Percentiles rank a stretch among this genome's conserved stretches.
Conservation (phyloP, 1,140 invertebrate species). For the Zaprionus inermis region DNA sequence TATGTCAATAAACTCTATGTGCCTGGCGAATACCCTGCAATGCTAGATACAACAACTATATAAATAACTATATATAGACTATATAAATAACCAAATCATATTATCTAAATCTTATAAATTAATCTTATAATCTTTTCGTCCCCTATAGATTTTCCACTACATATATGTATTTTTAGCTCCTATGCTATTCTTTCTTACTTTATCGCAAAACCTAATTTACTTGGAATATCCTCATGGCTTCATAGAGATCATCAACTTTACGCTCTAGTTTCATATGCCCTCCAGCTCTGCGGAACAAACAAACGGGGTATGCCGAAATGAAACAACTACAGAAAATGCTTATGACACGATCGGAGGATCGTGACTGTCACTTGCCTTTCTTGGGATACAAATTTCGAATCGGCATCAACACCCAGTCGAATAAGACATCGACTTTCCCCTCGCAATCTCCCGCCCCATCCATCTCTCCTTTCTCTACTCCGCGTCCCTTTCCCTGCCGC, state of each 20-base stretch:
- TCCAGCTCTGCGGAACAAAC: neutral
- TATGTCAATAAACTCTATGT: neutral
- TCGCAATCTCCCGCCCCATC: neutral
- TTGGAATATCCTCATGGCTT: too few species aligned
- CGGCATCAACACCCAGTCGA: conserved; percentile 38
- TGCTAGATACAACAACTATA: too few species aligned
- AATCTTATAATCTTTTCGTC: too few species aligned
- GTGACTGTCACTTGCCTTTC: conserved; percentile 52
- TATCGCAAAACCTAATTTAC: too few species aligned
- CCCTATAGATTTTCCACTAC: neutral
- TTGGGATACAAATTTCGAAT: conserved; percentile 39
- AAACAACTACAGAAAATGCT: conserved; percentile 40
- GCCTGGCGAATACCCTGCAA: conserved; percentile 4
- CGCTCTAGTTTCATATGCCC: neutral
- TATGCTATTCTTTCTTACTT: neutral
- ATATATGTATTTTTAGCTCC: neutral
- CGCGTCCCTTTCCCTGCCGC: neutral
- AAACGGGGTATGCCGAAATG: conserved; percentile 7
- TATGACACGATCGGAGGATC: conserved; percentile 60
- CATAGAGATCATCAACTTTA: neutral
- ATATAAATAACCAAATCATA: too few species aligned
- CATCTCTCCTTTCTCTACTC: neutral
- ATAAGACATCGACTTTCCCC: conserved; percentile 26
- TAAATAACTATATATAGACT: too few species aligned
- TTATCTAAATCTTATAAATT: too few species aligned